Base-by-base conservation (phyloP, 2,113 vertebrate genomes). In the Mesembrinibis cayennensis region DNA sequence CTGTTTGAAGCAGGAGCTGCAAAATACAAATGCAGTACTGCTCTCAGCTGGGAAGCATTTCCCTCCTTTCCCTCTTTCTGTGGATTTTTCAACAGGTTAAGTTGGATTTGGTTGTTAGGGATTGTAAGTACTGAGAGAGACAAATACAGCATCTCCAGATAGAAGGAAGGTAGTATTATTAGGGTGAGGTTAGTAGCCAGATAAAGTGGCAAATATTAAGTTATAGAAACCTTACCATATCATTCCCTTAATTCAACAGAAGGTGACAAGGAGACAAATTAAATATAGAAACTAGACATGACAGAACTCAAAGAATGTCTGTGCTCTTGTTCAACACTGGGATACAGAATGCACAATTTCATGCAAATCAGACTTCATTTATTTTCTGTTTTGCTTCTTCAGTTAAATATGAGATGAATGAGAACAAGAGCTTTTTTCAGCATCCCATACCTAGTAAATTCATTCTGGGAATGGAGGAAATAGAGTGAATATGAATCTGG, bases 341-440 rank as follows among this genome's bases (percentile, higher is more conserved):
- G 92, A 94, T 83, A 91, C 80, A 72, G 92, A 92, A 95, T 94
- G 76, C 95, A 88, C 44, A 65, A 55, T 96, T 96, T 97, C 90
- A 97, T 97, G 96, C 89, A 97, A 97, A 96, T 96, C 82, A 82
- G 87, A 92, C 84, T 93, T 93, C 44, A 90, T 90, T 88, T 84
- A 83, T 96, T 91, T 56, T 59, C 19, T 62, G 29, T 74, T 95
- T 95, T 87, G 38, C 82, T 95, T 93, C 71, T 91, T 94, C 59
- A 27, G 78, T 93, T 87, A 92, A 96, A 93, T 86, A 83, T 20
- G 66, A 93, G 72, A 83, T 32, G 81, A 96, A 80, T 94, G 63
- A 95, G 58, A 96, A 67, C 23, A 83, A 85, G 88, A 72, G 84
- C 20, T 73, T 88, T 92, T 86, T 9, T 58, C 73, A 90, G 40